Conservation (phyloP, 2,113 vertebrate species). For the Phylloscopus whistleri region DNA sequence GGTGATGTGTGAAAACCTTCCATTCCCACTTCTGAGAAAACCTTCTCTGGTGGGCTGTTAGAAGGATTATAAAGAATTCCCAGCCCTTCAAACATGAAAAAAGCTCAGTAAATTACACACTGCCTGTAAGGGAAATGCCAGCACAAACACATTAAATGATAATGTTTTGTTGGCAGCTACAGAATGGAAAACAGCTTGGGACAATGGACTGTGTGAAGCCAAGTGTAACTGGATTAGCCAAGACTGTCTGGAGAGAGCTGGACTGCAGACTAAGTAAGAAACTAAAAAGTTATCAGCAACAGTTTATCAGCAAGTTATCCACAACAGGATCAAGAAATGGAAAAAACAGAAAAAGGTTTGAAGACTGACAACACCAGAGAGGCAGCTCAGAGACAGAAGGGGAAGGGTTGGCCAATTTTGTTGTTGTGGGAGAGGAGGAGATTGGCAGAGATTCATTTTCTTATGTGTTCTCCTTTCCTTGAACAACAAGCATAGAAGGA, state of each 20-base stretch:
- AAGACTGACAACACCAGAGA: background rate
- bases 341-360: background rate
- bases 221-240: constrained; percentile 30
- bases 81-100: background rate
- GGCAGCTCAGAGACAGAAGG: background rate
- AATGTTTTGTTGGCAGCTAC: constrained; percentile 42
- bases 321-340: background rate
- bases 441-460: background rate
- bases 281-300: background rate
- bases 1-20: background rate
- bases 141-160: constrained; percentile 43
- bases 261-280: background rate
- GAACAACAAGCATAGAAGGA: background rate
- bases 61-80: constrained; percentile 5
- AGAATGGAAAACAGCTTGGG: constrained; percentile 37
- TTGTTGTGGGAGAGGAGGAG: background rate
- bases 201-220: constrained; percentile 33
- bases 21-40: background rate
- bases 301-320: constrained; percentile 14
- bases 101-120: constrained; percentile 20
- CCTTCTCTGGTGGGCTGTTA: constrained; percentile 8
- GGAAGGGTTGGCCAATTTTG: background rate
- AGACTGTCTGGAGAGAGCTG: constrained; percentile 1
- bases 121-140: constrained; percentile 23
- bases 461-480: background rate